phyloP scores from a whole-genome alignment of 1,140 invertebrate species.

The Drosophila funebris region DNA sequence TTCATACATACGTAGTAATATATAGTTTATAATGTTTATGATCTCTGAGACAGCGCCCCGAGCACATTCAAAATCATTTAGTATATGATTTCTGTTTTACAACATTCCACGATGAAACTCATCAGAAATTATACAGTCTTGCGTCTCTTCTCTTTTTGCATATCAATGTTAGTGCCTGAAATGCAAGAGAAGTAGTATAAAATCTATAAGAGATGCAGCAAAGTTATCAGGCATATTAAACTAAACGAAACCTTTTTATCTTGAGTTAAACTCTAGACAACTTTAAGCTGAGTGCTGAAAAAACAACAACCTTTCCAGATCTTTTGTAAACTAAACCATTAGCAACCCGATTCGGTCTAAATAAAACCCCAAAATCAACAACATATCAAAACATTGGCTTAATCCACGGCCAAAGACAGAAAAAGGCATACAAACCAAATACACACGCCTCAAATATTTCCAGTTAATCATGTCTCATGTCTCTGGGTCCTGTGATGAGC shows the following conservation, averaged over 20 bases:
- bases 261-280: too few species aligned
- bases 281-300: neutral
- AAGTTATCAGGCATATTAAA: too few species aligned
- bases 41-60: neutral
- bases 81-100: neutral
- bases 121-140: neutral
- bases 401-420: neutral
- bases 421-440: constrained; percentile 26
- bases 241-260: too few species aligned
- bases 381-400: constrained; percentile 15
- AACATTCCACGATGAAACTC: neutral
- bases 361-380: constrained; percentile 16
- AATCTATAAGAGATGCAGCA: too few species aligned
- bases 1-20: constrained; percentile 27
- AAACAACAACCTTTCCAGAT: neutral
- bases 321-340: neutral
- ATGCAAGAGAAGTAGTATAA: neutral
- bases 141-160: neutral
- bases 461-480: constrained; percentile 47
- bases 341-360: neutral
- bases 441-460: constrained; percentile 51
- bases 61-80: neutral
- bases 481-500: constrained; percentile 19
- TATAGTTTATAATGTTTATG: constrained; percentile 34
- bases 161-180: neutral